Base-by-base conservation (phyloP, 2,888 invertebrate genomes). In the Orchesellides sinensis region DNA sequence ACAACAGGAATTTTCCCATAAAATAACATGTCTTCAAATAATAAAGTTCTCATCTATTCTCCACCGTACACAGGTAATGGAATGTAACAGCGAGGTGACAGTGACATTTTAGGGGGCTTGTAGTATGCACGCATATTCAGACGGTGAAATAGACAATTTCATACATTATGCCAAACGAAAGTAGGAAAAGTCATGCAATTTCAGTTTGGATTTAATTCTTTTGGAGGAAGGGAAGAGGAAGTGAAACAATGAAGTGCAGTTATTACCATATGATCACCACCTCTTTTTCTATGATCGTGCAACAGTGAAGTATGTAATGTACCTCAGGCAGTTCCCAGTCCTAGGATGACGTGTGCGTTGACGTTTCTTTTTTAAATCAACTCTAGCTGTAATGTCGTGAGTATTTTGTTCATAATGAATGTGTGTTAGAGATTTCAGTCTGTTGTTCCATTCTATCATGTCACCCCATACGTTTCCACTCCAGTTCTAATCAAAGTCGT, bases 1-100 rank as follows among this genome's bases (percentile, higher is more conserved):
- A 78, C 78, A 69, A 61, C 52, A 61, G 52, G 70, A 78, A 61
- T 70, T 78, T 77, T 40, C 75, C 69, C 78, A 78, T 68, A 68
- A 49, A 77, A 32, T 25, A 63, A 45, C 32, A 29, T 54, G 77
- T 77, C 77, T 35, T 77, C 68, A 68, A 54, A 35, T 77, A 77
- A 77, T 77, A 68, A 77, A 77, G 77, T 77, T 77, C 56, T 54
- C 75, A 75, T 75, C 49, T 49, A 66, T 6, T 75, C 66, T 45
- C 32, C 32, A 21, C 27, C 52, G n/a, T n/a, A 23, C 66, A 56
- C 68, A 68, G 68, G 77, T 77, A 77, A 65, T 65, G 74, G 63
- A 68, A 68, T 68, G 77, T 56, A 47, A 54, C 40, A 27, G 68
- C 54, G 19, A 29, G 69, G 69, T 77, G 68, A 77, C 77, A 77